Conservation (phyloP, 2,113 vertebrate genomes). For the Jacana jacana region DNA sequence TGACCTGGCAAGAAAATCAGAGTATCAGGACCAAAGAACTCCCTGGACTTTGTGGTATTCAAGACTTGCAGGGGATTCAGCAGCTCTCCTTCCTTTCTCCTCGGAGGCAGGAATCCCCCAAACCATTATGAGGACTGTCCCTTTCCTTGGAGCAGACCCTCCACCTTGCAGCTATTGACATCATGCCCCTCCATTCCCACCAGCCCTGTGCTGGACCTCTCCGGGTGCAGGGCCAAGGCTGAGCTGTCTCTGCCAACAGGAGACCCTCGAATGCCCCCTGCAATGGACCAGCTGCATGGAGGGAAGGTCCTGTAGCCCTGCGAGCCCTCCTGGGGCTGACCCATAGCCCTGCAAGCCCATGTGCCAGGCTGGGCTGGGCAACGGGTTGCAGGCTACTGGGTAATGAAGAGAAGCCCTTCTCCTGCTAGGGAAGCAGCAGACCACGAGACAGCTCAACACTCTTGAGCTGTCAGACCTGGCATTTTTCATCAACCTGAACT, state of each 20-base stretch:
- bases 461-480: not conserved
- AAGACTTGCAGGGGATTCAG: not conserved
- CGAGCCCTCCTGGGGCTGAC: not conserved
- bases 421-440: not conserved
- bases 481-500: not conserved
- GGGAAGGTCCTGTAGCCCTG: not conserved
- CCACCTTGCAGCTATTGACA: not conserved
- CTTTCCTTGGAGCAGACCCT: not conserved
- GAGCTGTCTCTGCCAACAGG: not conserved
- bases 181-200: not conserved
- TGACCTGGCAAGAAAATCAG: not conserved
- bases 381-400: not conserved
- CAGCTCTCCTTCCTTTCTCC: not conserved
- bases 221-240: accelerated
- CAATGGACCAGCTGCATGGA: not conserved
- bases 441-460: not conserved
- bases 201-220: not conserved
- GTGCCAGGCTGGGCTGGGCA: accelerated
- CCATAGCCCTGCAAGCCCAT: not conserved
- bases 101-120: not conserved
- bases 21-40: not conserved
- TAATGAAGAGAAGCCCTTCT: not conserved
- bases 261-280: not conserved
- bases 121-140: not conserved
- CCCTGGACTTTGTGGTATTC: not conserved